Conservation (phyloP, 2,888 invertebrate species). For the Lutraria lutraria region DNA sequence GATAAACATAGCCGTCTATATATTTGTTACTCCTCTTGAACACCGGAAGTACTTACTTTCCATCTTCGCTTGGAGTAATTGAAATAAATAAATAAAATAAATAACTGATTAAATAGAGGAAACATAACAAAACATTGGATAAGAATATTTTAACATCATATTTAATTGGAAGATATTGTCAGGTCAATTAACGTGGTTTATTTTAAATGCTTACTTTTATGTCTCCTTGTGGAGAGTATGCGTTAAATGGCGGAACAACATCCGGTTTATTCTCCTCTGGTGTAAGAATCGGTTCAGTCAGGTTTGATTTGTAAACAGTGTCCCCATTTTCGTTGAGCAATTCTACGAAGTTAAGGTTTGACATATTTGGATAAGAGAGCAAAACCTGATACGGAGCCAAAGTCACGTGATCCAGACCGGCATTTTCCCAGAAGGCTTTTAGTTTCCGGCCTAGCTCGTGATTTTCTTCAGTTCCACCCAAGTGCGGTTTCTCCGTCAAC, state of each 20-base stretch:
- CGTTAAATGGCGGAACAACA: slow-evolving; percentile 82
- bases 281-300: slow-evolving; percentile 74
- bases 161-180: too few relatives aligned
- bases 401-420: slow-evolving; percentile 79
- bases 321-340: slow-evolving; percentile 69
- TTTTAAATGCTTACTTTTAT: slow-evolving; percentile 52
- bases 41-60: too few relatives aligned
- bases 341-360: slow-evolving; percentile 73
- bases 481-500: slow-evolving; percentile 79
- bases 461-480: slow-evolving; percentile 82
- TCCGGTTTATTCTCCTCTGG: slow-evolving; percentile 78
- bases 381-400: slow-evolving; percentile 81
- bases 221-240: slow-evolving; percentile 80
- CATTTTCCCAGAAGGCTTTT: slow-evolving; percentile 72
- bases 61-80: too few relatives aligned
- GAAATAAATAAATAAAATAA: too few relatives aligned
- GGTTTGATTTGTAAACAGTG: slow-evolving; percentile 70
- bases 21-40: too few relatives aligned
- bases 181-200: too few relatives aligned
- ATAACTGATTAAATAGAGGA: too few relatives aligned
- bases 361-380: slow-evolving; percentile 79
- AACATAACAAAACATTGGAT: too few relatives aligned
- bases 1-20: too few relatives aligned
- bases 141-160: too few relatives aligned
- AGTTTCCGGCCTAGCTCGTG: slow-evolving; percentile 76